Conservation (phyloP, 2,888 invertebrate species). For the Polietes domitor region DNA sequence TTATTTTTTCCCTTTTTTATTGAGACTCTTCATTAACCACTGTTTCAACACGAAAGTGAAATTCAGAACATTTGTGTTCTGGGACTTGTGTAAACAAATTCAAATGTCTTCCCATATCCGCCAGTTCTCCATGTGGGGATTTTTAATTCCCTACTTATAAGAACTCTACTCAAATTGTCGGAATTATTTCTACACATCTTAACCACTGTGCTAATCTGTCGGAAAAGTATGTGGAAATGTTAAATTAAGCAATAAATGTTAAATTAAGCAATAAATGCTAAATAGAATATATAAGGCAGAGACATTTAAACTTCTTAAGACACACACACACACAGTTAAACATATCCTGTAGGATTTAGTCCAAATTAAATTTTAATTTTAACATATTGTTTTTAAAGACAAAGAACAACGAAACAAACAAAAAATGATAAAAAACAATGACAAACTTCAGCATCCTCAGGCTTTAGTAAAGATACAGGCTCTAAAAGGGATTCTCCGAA, state of each 20-base stretch:
- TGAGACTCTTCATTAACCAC: too few relatives aligned
- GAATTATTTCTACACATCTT: too few relatives aligned
- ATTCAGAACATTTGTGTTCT: too few relatives aligned
- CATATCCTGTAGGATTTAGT: conserved; percentile 20
- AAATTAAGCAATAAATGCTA: background rate
- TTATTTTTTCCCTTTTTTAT: too few relatives aligned
- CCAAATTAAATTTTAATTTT: conserved; percentile 39
- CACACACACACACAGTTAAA: conserved; percentile 36
- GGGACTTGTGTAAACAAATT: too few relatives aligned
- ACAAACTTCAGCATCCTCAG: background rate
- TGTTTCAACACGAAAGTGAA: too few relatives aligned
- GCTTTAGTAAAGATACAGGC: background rate
- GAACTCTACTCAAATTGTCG: too few relatives aligned
- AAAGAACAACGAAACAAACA: background rate
- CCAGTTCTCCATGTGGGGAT: too few relatives aligned
- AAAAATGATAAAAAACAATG: background rate
- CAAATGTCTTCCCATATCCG: too few relatives aligned
- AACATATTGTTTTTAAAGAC: conserved; percentile 19
- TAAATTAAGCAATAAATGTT: background rate
- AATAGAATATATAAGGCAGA: conserved; percentile 22
- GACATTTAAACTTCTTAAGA: conserved; percentile 44
- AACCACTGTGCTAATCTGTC: background rate
- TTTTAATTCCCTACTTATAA: too few relatives aligned
- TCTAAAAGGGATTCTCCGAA: background rate
- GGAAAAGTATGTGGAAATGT: background rate